Base-by-base conservation (phyloP, 1,140 invertebrate species). In the Brachystomella parvula region DNA sequence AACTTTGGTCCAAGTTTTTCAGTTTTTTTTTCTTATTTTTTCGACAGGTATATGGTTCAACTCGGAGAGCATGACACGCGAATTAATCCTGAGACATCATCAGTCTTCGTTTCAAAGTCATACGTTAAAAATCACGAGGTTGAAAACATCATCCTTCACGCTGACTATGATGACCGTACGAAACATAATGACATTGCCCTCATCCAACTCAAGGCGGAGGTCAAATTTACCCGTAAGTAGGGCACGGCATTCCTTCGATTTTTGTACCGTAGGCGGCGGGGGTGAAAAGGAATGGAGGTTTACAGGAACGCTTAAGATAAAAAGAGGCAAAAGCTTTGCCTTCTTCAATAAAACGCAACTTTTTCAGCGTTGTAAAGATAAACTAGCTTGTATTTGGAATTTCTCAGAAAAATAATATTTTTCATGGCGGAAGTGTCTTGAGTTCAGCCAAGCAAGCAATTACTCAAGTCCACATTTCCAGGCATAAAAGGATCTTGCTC, bases 171-270 rank as follows among this genome's bases (percentile, higher is more conserved):
- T 47, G 75, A 74, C n/a, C 67, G 75, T 0, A 78, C 65, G 1
- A 72, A 82, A 1, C 75, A 76, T 31, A 83, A 87, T 72, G 86
- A 88, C 69, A 84, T 88, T 60, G 86, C 81, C 1, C 73, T 88
- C 1, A 77, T 88, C 47, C 78, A 84, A 72, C 75, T 87, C 0
- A 71, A 77, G 0, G 66, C 74, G 61, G 75, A 79, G 1, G 80
- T 81, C 1, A 77, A 83, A 68, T 81, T 85, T 65, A 49, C 33
- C 12, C 44, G 62, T 64, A 28, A 64, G 21, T 64, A 32, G 3
- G 2, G 35, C 68, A 9, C 26, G 30, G 9, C n/a, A 44, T 44
- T 12, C 9, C 9, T 9, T 12, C 9, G n/a, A 44, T 12, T 44
- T 44, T 12, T 12, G 39, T 44, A 26, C 63, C 59, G 29, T 35